phyloP scores from a whole-genome alignment of 2,113 vertebrate genomes.

The Dipodomys ordii region DNA sequence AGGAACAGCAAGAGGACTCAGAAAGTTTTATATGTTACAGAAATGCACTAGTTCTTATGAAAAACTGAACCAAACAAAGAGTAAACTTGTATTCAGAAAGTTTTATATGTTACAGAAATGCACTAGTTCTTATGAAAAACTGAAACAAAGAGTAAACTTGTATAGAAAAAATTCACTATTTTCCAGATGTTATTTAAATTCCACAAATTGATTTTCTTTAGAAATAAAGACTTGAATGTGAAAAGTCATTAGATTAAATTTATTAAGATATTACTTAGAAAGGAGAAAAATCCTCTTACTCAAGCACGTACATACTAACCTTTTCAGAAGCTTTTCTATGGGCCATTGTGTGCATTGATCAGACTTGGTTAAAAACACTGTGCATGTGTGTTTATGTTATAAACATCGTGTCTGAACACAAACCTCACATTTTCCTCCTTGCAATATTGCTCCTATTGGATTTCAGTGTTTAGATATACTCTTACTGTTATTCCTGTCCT shows the following conservation, averaged over 20 bases:
- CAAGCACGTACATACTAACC: neutral
- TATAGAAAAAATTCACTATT: neutral
- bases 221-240: neutral
- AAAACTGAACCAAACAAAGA: neutral
- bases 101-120: neutral
- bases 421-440: neutral
- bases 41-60: neutral
- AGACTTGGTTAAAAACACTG: neutral
- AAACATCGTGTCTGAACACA: accelerated
- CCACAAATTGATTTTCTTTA: slow-evolving; percentile 11
- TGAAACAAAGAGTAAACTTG: neutral
- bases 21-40: neutral
- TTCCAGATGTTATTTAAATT: slow-evolving; percentile 8
- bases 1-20: too few species aligned
- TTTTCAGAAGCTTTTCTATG: neutral
- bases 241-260: neutral
- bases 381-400: neutral
- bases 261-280: neutral
- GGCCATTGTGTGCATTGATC: neutral
- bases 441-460: neutral
- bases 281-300: neutral
- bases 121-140: neutral
- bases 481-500: too few species aligned
- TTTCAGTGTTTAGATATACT: neutral
- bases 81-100: neutral